Evolutionary conservation across 2,113 vertebrate genomes (phyloP).

Genomic region (Xenopus laevis): DNA sequence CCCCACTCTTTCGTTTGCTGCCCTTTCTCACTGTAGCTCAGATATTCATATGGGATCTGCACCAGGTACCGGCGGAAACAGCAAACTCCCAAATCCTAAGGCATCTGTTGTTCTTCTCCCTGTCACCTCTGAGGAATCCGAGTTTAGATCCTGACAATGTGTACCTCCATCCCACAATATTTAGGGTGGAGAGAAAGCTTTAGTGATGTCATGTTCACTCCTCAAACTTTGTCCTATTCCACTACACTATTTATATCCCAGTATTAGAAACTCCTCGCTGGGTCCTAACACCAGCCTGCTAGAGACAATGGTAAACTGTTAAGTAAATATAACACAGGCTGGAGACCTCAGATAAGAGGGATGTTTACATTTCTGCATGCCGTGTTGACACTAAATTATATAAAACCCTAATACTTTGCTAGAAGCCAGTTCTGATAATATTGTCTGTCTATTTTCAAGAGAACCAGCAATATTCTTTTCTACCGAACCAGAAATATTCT

Average conservation of each 20-base stretch:
- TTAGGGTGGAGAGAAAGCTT: conserved; percentile 68
- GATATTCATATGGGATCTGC: conserved; percentile 7
- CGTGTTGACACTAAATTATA: no score
- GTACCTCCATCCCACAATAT: conserved; percentile 53
- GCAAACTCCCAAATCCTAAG: background rate
- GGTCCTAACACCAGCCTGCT: conserved; percentile 61
- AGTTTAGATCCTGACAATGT: conserved; percentile 37
- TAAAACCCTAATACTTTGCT: no score
- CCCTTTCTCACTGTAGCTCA: conserved; percentile 7
- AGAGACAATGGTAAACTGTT: conserved; percentile 29
- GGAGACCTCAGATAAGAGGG: background rate
- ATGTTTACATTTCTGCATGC: no score
- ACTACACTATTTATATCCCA: conserved; percentile 59
- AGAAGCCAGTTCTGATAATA: no score
- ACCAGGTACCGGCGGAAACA: conserved; percentile 11
- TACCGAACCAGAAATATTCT: no score
- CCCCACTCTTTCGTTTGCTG: background rate
- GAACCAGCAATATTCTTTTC: no score
- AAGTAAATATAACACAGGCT: conserved; percentile 18
- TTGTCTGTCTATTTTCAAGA: no score
- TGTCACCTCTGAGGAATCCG: conserved; percentile 36
- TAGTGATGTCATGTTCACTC: conserved; percentile 71
- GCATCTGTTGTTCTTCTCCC: conserved; percentile 23
- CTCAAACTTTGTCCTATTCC: conserved; percentile 57
- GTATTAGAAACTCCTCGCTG: conserved; percentile 52